phyloP scores from a whole-genome alignment of 2,797 vertebrate genomes.

The Crocodylus rhombifer region DNA sequence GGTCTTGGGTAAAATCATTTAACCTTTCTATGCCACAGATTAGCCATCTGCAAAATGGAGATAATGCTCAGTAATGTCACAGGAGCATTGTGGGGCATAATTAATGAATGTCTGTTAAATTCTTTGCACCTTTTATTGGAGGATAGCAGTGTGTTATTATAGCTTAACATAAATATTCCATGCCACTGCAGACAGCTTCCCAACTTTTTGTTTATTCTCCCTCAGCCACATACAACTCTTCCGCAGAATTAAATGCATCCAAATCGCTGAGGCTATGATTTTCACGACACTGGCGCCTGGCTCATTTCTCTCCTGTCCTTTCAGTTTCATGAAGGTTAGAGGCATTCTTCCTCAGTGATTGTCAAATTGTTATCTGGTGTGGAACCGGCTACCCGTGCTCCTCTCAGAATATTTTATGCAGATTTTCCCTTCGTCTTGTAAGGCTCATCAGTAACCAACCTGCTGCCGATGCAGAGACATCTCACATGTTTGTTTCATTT shows the following conservation, averaged over 20 bases:
- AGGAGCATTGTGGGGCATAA: neutral
- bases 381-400: slow-evolving; percentile 60
- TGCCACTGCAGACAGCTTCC: slow-evolving; percentile 6
- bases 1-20: neutral
- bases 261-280: slow-evolving; percentile 73
- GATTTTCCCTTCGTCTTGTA: slow-evolving; percentile 6
- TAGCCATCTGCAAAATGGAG: neutral
- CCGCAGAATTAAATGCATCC: slow-evolving; percentile 40
- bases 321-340: slow-evolving; percentile 79
- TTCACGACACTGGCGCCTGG: slow-evolving; percentile 65
- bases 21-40: neutral
- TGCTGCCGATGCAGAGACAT: neutral
- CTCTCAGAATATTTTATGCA: slow-evolving; percentile 75
- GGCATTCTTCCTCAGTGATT: slow-evolving; percentile 70
- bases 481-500: slow-evolving; percentile 34
- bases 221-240: neutral
- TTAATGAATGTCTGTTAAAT: neutral
- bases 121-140: neutral
- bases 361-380: slow-evolving; percentile 77
- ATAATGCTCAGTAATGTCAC: neutral
- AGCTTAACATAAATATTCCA: neutral
- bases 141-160: neutral
- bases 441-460: slow-evolving; percentile 35
- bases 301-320: slow-evolving; percentile 78
- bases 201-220: slow-evolving; percentile 14